Conservation (phyloP, 2,113 vertebrate genomes). For the Copsychus sechellarum region DNA sequence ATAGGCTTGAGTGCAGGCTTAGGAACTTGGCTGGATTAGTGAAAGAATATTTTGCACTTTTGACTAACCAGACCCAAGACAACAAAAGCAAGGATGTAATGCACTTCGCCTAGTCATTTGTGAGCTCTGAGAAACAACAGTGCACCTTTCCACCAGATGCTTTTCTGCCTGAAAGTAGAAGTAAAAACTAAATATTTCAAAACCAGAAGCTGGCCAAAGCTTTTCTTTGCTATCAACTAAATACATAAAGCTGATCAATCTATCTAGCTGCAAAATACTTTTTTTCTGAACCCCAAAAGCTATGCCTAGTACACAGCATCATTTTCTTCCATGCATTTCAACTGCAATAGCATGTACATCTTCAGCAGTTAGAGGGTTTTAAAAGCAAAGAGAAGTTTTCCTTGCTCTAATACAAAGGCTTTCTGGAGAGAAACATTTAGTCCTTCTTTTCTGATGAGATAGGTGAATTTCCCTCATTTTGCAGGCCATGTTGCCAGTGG, state of each 20-base stretch:
- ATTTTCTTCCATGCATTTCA: not conserved
- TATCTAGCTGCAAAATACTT: not conserved
- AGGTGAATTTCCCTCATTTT: not conserved
- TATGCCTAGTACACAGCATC: not conserved
- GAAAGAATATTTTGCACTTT: not conserved
- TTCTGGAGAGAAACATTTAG: not conserved
- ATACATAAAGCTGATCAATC: not conserved
- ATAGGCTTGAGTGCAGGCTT: not conserved
- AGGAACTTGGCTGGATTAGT: not conserved
- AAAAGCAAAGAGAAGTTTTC: not conserved
- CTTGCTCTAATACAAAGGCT: not conserved
- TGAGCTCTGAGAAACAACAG: not conserved
- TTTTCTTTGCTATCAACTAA: not conserved
- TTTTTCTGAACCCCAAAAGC: not conserved
- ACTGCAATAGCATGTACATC: not conserved
- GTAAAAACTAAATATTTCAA: not conserved
- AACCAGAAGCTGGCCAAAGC: not conserved
- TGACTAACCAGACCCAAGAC: not conserved
- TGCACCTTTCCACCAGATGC: not conserved
- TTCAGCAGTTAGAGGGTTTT: not conserved
- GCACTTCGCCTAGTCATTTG: not conserved
- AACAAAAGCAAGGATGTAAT: not conserved
- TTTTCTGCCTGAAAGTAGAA: not conserved
- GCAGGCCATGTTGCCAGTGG: not conserved
- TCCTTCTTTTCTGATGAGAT: not conserved